Evolutionary conservation across 2,113 vertebrate species (phyloP).

Genomic region (Pollachius pollachius): DNA sequence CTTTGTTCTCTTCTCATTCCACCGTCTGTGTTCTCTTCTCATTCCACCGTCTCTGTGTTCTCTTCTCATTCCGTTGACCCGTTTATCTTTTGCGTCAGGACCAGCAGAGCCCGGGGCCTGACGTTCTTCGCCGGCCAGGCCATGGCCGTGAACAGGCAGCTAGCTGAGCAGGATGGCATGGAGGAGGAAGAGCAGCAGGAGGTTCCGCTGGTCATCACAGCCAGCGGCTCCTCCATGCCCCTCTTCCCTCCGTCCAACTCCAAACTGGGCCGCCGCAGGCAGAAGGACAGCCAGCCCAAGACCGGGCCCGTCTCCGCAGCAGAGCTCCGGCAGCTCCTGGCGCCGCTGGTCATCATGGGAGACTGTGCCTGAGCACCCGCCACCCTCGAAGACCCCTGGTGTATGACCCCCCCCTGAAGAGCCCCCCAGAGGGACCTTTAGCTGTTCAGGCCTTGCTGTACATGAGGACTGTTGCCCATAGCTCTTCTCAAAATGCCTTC

Average conservation of each 20-base stretch:
- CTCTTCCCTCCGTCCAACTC: conserved; percentile 93
- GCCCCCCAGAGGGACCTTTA: conserved; percentile 39
- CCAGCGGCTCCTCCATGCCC: conserved; percentile 84
- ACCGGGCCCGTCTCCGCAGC: conserved; percentile 67
- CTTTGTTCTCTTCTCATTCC: too few relatives aligned
- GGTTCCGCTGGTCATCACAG: conserved; percentile 82
- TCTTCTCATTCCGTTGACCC: not conserved
- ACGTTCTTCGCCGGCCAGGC: conserved; percentile 93
- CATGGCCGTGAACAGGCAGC: conserved; percentile 93
- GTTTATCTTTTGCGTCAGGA: conserved; percentile 68
- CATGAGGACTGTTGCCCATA: conserved; percentile 47
- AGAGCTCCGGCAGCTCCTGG: conserved; percentile 78
- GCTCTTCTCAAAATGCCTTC: conserved; percentile 66
- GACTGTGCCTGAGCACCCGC: conserved; percentile 78
- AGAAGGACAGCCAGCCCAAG: conserved; percentile 82
- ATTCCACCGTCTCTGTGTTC: too few relatives aligned
- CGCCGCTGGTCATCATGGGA: conserved; percentile 87
- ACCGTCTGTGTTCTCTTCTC: too few relatives aligned
- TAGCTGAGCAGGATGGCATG: conserved; percentile 85
- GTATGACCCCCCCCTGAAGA: conserved; percentile 22
- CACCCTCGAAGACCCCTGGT: conserved; percentile 29
- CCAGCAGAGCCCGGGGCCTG: conserved; percentile 95
- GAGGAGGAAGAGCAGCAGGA: conserved; percentile 83
- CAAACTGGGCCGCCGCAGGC: conserved; percentile 87
- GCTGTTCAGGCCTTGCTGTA: conserved; percentile 53